A percentile compares a stretch with the other conserved stretches of the same genome.
phyloP scores from a whole-genome alignment of 2,888 invertebrate genomes.

The Drosophila neutralis region DNA sequence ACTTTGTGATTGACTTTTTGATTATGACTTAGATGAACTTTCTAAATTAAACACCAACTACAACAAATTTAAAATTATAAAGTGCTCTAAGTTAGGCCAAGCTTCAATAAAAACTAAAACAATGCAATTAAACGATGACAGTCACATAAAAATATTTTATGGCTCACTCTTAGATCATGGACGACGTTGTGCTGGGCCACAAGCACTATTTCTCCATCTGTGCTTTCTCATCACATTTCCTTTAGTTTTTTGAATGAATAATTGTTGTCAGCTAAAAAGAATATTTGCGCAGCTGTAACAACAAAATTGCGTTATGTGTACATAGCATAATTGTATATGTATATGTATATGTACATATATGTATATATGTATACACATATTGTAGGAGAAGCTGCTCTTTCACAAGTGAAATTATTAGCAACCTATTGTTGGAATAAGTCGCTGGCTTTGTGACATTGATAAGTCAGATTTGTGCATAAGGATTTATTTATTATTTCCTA shows the following conservation, averaged over 20 bases:
- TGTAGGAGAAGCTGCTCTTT: background rate
- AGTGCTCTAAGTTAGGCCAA: conserved; percentile 6
- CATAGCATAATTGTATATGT: background rate
- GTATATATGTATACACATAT: background rate
- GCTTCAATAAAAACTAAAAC: conserved; percentile 9
- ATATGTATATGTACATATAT: background rate
- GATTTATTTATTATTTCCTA: background rate
- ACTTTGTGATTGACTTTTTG: background rate
- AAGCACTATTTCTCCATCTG: background rate
- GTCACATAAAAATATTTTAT: conserved; percentile 61
- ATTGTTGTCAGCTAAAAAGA: conserved; percentile 41
- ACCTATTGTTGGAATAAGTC: background rate
- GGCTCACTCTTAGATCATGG: conserved; percentile 37
- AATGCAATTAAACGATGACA: conserved; percentile 64
- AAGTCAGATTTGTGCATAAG: background rate
- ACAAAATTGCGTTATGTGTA: conserved; percentile 27
- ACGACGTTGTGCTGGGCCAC: conserved; percentile 11
- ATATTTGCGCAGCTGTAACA: conserved; percentile 36
- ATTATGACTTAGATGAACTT: background rate
- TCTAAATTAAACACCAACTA: background rate
- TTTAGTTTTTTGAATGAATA: conserved; percentile 62
- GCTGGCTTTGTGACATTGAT: background rate
- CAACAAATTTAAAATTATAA: conserved; percentile 1
- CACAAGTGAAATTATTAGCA: conserved; percentile 2
- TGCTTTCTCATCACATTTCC: conserved; percentile 41